A percentile compares a stretch with the other conserved stretches of the same genome.
phyloP scores from a whole-genome alignment of 2,888 invertebrate species.

The Uloborus plumipes region DNA sequence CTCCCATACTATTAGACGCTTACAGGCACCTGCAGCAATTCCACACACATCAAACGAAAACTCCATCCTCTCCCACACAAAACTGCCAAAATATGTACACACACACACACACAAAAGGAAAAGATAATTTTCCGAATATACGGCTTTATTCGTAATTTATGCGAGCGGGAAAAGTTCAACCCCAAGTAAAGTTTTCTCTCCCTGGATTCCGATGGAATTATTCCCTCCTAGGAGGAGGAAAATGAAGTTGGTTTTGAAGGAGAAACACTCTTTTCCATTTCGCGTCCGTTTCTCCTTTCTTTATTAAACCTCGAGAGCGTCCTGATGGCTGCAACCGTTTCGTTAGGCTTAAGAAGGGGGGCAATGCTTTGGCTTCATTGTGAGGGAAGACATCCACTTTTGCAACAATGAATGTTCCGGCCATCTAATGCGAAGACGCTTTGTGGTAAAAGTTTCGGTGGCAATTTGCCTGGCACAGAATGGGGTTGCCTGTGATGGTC shows the following conservation, averaged over 20 bases:
- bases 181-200: slow-evolving; percentile 47
- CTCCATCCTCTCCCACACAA: slow-evolving; percentile 4
- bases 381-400: too few species aligned
- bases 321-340: too few species aligned
- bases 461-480: too few species aligned
- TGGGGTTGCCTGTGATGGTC: too few species aligned
- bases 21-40: slow-evolving; percentile 16
- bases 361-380: too few species aligned
- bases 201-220: slow-evolving; percentile 50
- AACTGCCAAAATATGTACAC: slow-evolving; percentile 1
- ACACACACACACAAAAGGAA: neutral
- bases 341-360: too few species aligned
- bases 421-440: too few species aligned
- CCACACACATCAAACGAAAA: slow-evolving; percentile 34
- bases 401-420: too few species aligned
- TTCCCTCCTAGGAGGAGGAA: slow-evolving; percentile 37
- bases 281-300: slow-evolving; percentile 50
- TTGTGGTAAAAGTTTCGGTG: too few species aligned
- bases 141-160: slow-evolving; percentile 58
- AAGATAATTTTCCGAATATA: slow-evolving; percentile 60
- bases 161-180: slow-evolving; percentile 22
- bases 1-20: too few species aligned
- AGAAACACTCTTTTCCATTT: slow-evolving; percentile 52
- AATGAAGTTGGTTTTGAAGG: slow-evolving; percentile 41
- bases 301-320: too few species aligned